Percentiles rank a stretch among this genome's conserved stretches.
phyloP scores from a whole-genome alignment of 2,797 vertebrate species.

The Fratercula arctica region DNA sequence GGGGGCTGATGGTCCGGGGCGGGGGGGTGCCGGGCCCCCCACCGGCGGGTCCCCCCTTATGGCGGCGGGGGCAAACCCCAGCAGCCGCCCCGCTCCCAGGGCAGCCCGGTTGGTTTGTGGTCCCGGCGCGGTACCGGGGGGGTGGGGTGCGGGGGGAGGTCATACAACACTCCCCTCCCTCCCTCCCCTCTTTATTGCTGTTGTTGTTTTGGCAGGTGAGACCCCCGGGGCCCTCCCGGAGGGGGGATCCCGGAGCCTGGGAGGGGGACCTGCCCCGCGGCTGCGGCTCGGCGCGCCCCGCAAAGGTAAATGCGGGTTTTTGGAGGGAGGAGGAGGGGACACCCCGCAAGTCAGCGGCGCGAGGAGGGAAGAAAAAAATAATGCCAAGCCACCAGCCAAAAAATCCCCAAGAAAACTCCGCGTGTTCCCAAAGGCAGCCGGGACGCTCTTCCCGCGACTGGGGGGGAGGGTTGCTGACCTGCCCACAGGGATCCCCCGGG shows the following conservation, averaged over 20 bases:
- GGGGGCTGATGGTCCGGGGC: too few species aligned
- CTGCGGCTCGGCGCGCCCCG: background rate
- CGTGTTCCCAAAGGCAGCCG: background rate
- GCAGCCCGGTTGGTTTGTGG: background rate
- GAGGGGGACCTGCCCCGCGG: background rate
- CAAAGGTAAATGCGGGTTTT: background rate
- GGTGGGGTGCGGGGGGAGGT: too few species aligned
- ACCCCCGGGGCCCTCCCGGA: background rate
- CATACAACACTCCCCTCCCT: background rate
- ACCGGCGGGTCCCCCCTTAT: background rate
- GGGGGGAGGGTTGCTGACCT: background rate
- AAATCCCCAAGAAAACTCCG: background rate
- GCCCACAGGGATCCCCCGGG: background rate
- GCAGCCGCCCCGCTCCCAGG: background rate
- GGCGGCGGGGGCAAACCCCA: background rate
- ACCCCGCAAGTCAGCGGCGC: background rate
- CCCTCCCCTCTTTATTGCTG: background rate
- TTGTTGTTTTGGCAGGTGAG: constrained; percentile 7
- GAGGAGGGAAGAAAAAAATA: background rate
- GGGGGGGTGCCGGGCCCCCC: too few species aligned
- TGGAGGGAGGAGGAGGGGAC: background rate
- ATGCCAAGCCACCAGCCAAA: background rate
- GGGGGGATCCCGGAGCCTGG: background rate
- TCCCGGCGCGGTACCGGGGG: too few species aligned
- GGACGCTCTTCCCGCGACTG: background rate